Base-by-base conservation (phyloP, 2,113 vertebrate genomes). In the Tor tambroides region DNA sequence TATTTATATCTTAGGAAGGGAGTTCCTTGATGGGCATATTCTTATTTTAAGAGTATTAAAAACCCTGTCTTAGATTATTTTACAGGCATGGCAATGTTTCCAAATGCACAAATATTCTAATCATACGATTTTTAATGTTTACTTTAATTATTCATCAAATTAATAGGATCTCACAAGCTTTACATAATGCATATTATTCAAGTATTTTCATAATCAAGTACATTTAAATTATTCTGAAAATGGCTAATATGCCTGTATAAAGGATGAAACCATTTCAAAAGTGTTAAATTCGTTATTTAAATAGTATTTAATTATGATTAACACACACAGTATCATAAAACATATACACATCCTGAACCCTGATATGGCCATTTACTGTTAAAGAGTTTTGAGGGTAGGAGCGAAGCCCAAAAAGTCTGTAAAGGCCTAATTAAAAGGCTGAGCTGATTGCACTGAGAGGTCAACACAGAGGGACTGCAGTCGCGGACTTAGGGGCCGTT, bases 391-490 rank as follows among this genome's bases (percentile, higher is more conserved):
- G 28, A 56, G 32, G 21, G 1, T 75, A 38, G 32, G 12, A 9
- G 10, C 12, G 8, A 15, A 67, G n/a, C 12, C 10, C n/a, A 41
- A 77, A 84, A 85, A 17, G 6, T 7, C 49, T 41, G 5, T 43
- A 8, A 80, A 84, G 71, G 49, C 26, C n/a, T 88, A 83, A 88
- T 79, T 78, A 88, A 89, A 80, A 28, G 14, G 41, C 65, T 46
- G 67, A 30, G 61, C 41, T 65, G 30, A 84, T 12, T 77, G 72
- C 74, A 85, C 59, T 56, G 69, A 46, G 54, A 86, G 35, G 59
- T 79, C 65, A n/a, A 85, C 61, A 59, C 43, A 32, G 43, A 72
- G 32, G 74, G 35, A 43, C 38, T 23, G 21, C 49, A 59, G 56
- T 85, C 61, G 49, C 3, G 23, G 59, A 32, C 46, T 30, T 32